Evolutionary conservation across 2,888 invertebrate genomes (phyloP), one percentile per base, ranked within the genome.

Genomic region (Ormia ochracea): DNA sequence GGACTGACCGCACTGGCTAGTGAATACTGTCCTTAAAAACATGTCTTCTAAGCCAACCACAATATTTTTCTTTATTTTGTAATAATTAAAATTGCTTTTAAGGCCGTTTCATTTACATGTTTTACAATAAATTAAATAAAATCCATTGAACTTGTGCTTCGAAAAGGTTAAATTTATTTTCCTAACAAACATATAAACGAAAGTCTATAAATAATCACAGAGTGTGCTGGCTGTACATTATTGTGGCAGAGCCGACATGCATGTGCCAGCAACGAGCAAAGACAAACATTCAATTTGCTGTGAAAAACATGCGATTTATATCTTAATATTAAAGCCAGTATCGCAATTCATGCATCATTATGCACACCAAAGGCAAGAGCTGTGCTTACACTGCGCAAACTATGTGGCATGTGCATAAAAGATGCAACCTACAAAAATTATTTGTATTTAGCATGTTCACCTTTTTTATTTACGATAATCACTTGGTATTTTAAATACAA

Each of bases 381-480:
- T n/a, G n/a, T n/a, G n/a, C n/a, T 19, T 21, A 7, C 21, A 52
- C 14, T 14, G 14, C 21, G 14, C 21, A 28, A 23, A 23, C 21
- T 50, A 6, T 41, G 68, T 41, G 52, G 28, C 31, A 31, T 52
- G 43, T 54, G 14, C n/a, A 7, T 19, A 19, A 1, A 50, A 74
- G 58, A 66, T 33, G 58, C 58, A 66, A 59, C 58, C 74, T 58
- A 59, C 33, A 59, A 59, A 75, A 41, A 45, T 59, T 33, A 58
- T 75, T 75, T 75, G 33, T 52, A 59, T 26, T 66, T 66, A 66
- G 50, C 66, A 52, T 74, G 65, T 74, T 74, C 58, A 58, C 74
- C 41, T 74, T 52, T 66, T 33, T 74, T 74, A 74, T 74, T 59
- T 66, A 78, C 70, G 66, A 78, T 78, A 78, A 78, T 78, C 78